Conservation (phyloP, 2,113 vertebrate species). For the Cheilinus undulatus region DNA sequence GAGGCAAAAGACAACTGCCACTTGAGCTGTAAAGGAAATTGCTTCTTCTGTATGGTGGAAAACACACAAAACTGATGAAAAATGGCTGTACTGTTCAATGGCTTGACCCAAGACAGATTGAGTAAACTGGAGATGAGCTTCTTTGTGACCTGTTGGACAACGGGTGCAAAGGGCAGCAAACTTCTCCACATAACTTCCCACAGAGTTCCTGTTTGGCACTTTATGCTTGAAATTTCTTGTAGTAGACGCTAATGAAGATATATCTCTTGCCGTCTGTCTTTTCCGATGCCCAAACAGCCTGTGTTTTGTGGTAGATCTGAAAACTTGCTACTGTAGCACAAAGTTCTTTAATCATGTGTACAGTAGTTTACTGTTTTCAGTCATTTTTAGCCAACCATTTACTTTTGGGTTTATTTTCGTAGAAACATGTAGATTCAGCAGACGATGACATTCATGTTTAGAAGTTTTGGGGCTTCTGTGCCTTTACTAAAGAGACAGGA, state of each 20-base stretch:
- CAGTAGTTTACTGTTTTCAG: too few relatives aligned
- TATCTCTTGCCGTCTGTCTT: background rate
- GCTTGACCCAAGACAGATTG: conserved; percentile 51
- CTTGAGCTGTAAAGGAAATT: conserved; percentile 76
- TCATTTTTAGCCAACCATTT: too few relatives aligned
- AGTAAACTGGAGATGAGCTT: conserved; percentile 59
- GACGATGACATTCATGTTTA: too few relatives aligned
- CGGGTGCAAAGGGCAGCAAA: conserved; percentile 44
- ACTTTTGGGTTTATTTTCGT: too few relatives aligned
- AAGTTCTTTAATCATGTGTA: too few relatives aligned
- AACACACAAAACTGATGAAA: conserved; percentile 59
- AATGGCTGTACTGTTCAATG: conserved; percentile 43
- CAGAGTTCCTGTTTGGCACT: conserved; percentile 29
- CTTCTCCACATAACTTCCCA: conserved; percentile 10
- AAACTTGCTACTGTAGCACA: background rate
- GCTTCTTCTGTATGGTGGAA: conserved; percentile 65
- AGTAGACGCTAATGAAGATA: conserved; percentile 24
- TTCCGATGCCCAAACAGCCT: background rate
- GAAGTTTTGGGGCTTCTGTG: too few relatives aligned
- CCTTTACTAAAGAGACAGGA: too few relatives aligned
- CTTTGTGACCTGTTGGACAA: conserved; percentile 49
- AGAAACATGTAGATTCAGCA: too few relatives aligned
- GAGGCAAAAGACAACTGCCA: conserved; percentile 77
- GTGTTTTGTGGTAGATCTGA: background rate
- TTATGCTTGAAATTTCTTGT: conserved; percentile 18